Conservation (phyloP, 2,888 invertebrate species). For the Plemyria rubiginata region DNA sequence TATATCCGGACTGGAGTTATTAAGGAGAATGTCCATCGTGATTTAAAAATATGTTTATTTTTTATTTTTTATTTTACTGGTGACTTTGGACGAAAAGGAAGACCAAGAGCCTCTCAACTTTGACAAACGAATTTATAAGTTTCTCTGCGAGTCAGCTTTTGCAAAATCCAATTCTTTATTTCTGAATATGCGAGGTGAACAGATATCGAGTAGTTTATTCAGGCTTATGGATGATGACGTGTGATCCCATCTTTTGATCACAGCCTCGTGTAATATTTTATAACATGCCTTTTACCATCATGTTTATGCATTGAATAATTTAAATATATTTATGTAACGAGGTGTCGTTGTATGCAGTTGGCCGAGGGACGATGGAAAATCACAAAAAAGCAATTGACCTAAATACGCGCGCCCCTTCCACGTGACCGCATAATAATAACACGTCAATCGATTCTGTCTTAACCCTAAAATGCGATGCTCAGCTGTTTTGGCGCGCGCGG, state of each 20-base stretch:
- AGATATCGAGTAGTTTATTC: too few species aligned
- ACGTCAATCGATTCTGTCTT: constrained; percentile 33
- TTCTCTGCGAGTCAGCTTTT: too few species aligned
- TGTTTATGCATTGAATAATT: constrained; percentile 30
- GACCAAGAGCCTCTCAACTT: too few species aligned
- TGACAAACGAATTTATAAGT: too few species aligned
- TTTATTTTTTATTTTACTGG: too few species aligned
- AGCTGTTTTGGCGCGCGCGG: constrained; percentile 21
- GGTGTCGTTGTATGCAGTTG: constrained; percentile 26
- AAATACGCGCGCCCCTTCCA: constrained; percentile 40
- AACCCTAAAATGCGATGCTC: constrained; percentile 29
- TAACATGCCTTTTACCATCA: constrained; percentile 14
- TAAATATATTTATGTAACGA: constrained; percentile 30
- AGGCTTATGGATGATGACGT: too few species aligned
- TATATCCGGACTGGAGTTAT: neutral
- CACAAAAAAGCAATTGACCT: constrained; percentile 42
- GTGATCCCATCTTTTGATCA: too few species aligned
- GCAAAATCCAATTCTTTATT: too few species aligned
- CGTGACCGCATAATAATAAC: constrained; percentile 33
- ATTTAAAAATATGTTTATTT: too few species aligned
- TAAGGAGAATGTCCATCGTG: too few species aligned
- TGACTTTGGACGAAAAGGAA: too few species aligned
- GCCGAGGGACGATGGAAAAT: constrained; percentile 29
- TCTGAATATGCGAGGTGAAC: too few species aligned
- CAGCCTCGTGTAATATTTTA: neutral